Evolutionary conservation across 2,113 vertebrate species (phyloP).

Genomic region (Dunckerocampus dactyliophorus): DNA sequence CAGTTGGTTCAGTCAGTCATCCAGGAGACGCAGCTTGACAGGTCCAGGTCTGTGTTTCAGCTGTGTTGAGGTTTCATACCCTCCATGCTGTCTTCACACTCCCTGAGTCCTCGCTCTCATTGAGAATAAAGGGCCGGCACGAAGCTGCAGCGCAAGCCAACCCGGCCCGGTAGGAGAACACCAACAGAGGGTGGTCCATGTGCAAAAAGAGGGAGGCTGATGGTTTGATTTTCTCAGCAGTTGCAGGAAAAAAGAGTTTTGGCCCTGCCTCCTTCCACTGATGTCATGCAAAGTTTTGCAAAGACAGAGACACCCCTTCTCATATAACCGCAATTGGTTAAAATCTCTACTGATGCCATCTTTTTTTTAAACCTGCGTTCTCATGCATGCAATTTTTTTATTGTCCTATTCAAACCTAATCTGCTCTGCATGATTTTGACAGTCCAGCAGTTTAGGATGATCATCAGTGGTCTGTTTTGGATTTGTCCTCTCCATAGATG

Average conservation of each 20-base stretch:
- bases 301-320: slow-evolving; percentile 30
- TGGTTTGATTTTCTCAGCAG: slow-evolving; percentile 41
- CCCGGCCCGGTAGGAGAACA: slow-evolving; percentile 30
- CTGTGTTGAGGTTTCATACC: slow-evolving; percentile 32
- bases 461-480: slow-evolving; percentile 32
- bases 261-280: slow-evolving; percentile 56
- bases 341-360: slow-evolving; percentile 11
- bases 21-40: slow-evolving; percentile 19
- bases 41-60: slow-evolving; percentile 35
- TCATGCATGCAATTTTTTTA: background rate
- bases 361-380: background rate
- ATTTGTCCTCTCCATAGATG: slow-evolving; percentile 21
- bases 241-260: slow-evolving; percentile 23
- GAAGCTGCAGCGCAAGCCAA: slow-evolving; percentile 37
- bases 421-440: slow-evolving; percentile 16
- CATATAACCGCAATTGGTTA: slow-evolving; percentile 26
- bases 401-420: slow-evolving; percentile 16
- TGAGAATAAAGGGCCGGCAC: slow-evolving; percentile 33
- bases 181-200: slow-evolving; percentile 54
- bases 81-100: slow-evolving; percentile 49
- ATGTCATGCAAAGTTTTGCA: slow-evolving; percentile 39
- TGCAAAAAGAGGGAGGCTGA: slow-evolving; percentile 51
- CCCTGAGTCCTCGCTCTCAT: slow-evolving; percentile 42
- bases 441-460: slow-evolving; percentile 27
- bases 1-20: slow-evolving; percentile 25